Evolutionary conservation across 2,113 vertebrate species (phyloP).

Genomic region (Pollimyrus isidori): DNA sequence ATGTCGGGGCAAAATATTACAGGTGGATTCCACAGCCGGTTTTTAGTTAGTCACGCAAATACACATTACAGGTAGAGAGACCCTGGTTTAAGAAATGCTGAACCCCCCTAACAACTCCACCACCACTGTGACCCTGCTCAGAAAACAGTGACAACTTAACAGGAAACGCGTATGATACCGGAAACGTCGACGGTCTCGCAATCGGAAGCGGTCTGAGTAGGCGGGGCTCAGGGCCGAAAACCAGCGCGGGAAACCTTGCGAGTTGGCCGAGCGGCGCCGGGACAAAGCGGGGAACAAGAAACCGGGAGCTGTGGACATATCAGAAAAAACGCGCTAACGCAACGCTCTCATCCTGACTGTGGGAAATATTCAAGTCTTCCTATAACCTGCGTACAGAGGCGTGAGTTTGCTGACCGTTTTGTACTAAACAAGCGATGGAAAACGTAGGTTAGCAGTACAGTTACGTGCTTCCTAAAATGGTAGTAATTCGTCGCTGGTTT

Average conservation of each 20-base stretch:
- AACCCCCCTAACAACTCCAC: background rate
- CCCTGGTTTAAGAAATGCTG: background rate
- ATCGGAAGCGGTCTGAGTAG: background rate
- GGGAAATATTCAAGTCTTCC: background rate
- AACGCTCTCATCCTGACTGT: background rate
- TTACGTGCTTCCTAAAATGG: background rate
- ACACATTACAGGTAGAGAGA: background rate
- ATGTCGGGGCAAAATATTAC: background rate
- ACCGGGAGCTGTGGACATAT: background rate
- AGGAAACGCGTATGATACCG: background rate
- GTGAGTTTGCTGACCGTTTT: background rate
- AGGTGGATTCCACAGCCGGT: background rate
- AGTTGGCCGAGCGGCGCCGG: background rate
- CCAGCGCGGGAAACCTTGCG: conserved; percentile 18
- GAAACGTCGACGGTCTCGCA: background rate
- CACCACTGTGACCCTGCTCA: background rate
- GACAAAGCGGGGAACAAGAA: background rate
- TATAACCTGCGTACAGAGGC: background rate
- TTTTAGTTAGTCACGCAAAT: background rate
- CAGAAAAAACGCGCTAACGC: background rate
- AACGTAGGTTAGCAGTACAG: background rate
- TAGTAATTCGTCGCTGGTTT: background rate
- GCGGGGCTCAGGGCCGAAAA: conserved; percentile 1
- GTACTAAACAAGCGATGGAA: background rate
- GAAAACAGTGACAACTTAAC: background rate